Evolutionary conservation across 2,113 vertebrate genomes (phyloP).

Genomic region (Ophthalmolycus amberensis): DNA sequence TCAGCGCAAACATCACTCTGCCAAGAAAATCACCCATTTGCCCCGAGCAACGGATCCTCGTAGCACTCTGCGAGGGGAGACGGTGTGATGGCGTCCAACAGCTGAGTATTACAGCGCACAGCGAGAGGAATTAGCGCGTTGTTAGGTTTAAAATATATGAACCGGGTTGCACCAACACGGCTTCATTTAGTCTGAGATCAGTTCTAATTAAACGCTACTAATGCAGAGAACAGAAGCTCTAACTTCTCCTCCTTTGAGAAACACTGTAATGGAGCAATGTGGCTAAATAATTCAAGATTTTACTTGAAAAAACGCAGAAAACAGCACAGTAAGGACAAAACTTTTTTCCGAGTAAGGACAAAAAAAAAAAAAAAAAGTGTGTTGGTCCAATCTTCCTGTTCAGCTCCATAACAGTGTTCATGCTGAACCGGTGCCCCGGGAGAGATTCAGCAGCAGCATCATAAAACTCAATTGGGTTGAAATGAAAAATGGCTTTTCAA

Average conservation of each 20-base stretch:
- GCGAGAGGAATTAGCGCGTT: neutral
- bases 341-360: neutral
- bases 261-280: too few relatives aligned
- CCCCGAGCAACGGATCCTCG: slow-evolving; percentile 16
- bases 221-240: neutral
- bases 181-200: neutral
- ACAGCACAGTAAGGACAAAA: neutral
- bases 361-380: too few relatives aligned
- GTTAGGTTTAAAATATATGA: neutral
- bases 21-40: slow-evolving; percentile 47
- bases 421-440: too few relatives aligned
- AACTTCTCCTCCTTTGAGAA: neutral
- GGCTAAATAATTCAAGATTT: too few relatives aligned
- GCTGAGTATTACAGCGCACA: neutral
- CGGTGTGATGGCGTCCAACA: neutral
- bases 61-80: neutral
- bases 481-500: neutral
- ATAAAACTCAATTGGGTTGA: neutral
- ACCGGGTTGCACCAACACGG: neutral
- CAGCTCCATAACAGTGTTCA: too few relatives aligned
- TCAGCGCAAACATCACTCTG: slow-evolving; percentile 28
- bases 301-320: too few relatives aligned
- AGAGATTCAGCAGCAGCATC: neutral
- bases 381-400: too few relatives aligned
- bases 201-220: neutral